Conservation (phyloP, 2,888 invertebrate genomes). For the Leptopterna dolabrata region DNA sequence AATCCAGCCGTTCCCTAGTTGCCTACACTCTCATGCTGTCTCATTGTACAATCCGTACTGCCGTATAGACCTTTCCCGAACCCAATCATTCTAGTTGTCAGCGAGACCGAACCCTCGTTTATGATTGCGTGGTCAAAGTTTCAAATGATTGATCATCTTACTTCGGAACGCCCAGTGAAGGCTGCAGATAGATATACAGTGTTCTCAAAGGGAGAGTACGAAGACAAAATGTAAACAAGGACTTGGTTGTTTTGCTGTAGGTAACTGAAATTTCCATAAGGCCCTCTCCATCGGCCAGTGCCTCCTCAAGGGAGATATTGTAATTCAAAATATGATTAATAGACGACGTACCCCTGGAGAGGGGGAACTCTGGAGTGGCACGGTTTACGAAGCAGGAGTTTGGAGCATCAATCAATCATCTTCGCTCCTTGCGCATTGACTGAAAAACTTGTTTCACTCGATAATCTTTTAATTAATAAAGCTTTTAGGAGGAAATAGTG, state of each 20-base stretch:
- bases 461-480: constrained; percentile 49
- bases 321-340: constrained; percentile 45
- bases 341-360: neutral
- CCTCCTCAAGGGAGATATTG: constrained; percentile 15
- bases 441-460: constrained; percentile 36
- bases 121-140: neutral
- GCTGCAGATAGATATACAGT: neutral
- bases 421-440: constrained; percentile 11
- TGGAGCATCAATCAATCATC: constrained; percentile 39
- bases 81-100: neutral
- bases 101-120: neutral
- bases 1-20: no score
- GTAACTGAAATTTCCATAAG: constrained; percentile 32
- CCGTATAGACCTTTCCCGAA: no score
- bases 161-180: neutral
- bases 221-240: constrained; percentile 33
- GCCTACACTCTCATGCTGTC: no score
- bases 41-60: no score
- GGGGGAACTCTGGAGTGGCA: neutral
- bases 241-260: constrained; percentile 8
- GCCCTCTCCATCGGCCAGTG: neutral
- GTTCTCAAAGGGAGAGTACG: neutral
- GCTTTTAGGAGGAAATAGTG: neutral
- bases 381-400: neutral
- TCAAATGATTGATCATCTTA: neutral